These are phyloP conservation scores for Cotesia typhae DNA, from an alignment of 1,140 invertebrate genomes.

Conservation along the genomic window DNA sequence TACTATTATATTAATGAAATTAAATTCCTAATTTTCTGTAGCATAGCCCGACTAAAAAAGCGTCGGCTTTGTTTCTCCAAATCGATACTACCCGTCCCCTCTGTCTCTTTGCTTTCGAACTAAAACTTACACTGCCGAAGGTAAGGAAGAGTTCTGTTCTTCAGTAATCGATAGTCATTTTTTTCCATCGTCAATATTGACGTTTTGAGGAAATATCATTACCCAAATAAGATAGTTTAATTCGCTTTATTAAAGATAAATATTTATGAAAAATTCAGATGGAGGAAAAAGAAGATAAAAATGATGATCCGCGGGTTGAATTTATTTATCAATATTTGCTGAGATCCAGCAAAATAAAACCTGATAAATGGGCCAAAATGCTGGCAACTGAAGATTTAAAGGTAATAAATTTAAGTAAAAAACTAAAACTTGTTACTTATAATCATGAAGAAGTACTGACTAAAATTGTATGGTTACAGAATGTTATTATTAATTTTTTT, in stretches of 20 bases:
- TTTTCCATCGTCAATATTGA: no score
- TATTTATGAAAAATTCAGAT: conserved; percentile 33
- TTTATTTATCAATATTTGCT: conserved; percentile 56
- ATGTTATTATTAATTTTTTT: conserved; percentile 72
- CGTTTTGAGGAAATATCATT: no score
- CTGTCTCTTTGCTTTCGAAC: no score
- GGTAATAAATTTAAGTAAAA: conserved; percentile 49
- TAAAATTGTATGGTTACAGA: conserved; percentile 57
- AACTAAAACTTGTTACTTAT: not conserved
- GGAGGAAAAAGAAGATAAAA: conserved; percentile 50
- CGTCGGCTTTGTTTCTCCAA: no score
- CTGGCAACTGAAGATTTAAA: conserved; percentile 73
- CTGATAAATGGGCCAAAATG: conserved; percentile 82
- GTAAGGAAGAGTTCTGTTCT: no score
- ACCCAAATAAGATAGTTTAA: not conserved
- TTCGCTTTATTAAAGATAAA: not conserved
- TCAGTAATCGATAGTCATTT: no score
- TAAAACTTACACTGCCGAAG: no score
- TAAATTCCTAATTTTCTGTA: no score
- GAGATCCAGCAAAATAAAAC: conserved; percentile 67
- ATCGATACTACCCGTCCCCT: no score
- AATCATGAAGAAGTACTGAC: conserved; percentile 2
- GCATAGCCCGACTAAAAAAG: no score
- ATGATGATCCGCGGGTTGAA: conserved; percentile 53
- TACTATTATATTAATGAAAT: no score